These are phyloP conservation scores for Thermophis baileyi DNA, from an alignment of 2,113 vertebrate species.

Conservation along the genomic window DNA sequence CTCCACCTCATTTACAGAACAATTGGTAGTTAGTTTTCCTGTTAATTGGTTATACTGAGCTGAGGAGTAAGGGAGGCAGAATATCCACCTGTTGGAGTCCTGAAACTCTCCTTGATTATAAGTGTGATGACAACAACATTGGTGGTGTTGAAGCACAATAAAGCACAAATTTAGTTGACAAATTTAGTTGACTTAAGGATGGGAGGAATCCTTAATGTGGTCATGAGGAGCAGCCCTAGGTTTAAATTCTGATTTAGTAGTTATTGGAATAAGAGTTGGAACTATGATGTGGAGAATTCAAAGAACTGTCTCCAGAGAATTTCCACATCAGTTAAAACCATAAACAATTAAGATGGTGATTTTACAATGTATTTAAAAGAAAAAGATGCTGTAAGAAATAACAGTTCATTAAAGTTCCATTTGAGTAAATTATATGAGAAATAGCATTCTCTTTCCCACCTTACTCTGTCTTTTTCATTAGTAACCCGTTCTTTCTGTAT, in stretches of 20 bases:
- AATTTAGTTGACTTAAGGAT: background rate
- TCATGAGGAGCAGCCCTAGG: background rate
- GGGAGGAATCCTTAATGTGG: background rate
- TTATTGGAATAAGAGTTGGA: background rate
- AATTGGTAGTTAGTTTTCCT: background rate
- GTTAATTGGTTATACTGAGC: background rate
- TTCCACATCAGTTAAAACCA: background rate
- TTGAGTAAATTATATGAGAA: background rate
- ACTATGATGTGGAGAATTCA: background rate
- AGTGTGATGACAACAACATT: background rate
- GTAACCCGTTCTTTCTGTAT: background rate
- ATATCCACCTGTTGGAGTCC: background rate
- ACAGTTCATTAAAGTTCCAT: background rate
- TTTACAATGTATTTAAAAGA: too few relatives aligned
- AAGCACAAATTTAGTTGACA: too few relatives aligned
- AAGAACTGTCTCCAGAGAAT: background rate
- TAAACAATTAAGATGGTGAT: background rate
- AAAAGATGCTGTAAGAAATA: background rate
- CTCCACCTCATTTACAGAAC: background rate
- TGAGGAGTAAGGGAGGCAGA: background rate
- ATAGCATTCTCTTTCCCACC: background rate
- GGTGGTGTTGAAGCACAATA: background rate
- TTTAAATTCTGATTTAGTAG: background rate
- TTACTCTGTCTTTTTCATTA: background rate
- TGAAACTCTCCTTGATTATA: background rate